A percentile compares a stretch with the other conserved stretches of the same genome.
Evolutionary conservation across 2,888 invertebrate species (phyloP).

Genomic region (Neocrepidodera transversa): DNA sequence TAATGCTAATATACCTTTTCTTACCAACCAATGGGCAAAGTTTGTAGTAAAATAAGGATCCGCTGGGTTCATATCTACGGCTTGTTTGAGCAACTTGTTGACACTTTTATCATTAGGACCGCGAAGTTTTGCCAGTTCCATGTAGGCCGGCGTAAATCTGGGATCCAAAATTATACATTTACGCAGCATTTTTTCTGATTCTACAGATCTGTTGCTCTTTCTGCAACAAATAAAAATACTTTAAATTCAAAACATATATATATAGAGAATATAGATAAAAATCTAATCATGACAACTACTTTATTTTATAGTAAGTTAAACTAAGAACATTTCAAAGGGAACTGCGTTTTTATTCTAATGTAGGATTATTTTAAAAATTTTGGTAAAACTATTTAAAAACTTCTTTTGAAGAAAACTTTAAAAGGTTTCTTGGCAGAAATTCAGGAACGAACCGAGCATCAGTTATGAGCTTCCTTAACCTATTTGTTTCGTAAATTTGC

Average conservation of each 20-base stretch:
- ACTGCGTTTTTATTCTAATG: no score
- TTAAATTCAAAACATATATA: background rate
- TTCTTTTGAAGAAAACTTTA: no score
- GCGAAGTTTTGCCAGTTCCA: slow-evolving; percentile 70
- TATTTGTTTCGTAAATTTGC: slow-evolving; percentile 3
- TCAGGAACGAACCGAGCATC: slow-evolving; percentile 1
- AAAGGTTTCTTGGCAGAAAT: background rate
- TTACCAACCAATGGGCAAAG: slow-evolving; percentile 75
- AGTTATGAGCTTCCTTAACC: slow-evolving; percentile 2
- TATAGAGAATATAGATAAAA: no score
- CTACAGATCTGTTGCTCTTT: slow-evolving; percentile 70
- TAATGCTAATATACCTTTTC: no score
- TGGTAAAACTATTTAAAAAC: no score
- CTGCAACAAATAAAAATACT: slow-evolving; percentile 59
- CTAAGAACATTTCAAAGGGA: no score
- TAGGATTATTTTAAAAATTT: no score
- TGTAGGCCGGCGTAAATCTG: slow-evolving; percentile 72
- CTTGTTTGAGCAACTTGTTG: slow-evolving; percentile 66
- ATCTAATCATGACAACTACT: no score
- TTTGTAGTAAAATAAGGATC: slow-evolving; percentile 75
- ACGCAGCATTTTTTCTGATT: slow-evolving; percentile 72
- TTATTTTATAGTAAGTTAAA: no score
- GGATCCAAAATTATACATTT: slow-evolving; percentile 73
- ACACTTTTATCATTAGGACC: slow-evolving; percentile 65
- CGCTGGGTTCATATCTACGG: slow-evolving; percentile 70